A percentile compares a stretch with the other conserved stretches of the same genome.
Conservation (phyloP, 2,113 vertebrate species). For the Eonycteris spelaea region DNA sequence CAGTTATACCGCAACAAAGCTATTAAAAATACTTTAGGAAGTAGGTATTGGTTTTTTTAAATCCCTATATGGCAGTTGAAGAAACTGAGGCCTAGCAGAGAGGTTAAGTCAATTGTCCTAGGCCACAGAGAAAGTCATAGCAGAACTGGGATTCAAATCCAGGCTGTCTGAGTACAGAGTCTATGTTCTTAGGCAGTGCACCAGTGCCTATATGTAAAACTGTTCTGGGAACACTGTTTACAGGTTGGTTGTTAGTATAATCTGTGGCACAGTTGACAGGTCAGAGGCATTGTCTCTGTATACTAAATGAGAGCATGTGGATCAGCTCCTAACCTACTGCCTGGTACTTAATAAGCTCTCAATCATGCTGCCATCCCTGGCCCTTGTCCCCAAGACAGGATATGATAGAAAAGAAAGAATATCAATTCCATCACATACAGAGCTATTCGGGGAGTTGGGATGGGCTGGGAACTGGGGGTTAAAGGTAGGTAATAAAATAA, state of each 20-base stretch:
- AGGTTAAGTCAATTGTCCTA: neutral
- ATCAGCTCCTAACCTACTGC: neutral
- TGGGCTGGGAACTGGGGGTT: accelerated
- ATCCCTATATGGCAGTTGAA: neutral
- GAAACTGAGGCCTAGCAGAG: neutral
- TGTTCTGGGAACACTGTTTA: neutral
- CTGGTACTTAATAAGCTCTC: neutral
- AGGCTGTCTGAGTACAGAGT: neutral
- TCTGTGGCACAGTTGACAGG: neutral
- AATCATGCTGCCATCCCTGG: neutral
- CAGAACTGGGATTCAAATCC: neutral
- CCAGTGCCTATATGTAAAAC: neutral
- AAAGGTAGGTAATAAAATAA: neutral
- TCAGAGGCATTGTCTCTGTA: neutral
- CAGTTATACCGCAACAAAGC: neutral
- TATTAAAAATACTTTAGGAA: neutral
- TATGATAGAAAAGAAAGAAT: neutral
- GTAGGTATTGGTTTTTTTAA: neutral
- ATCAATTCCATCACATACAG: neutral
- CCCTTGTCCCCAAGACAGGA: neutral
- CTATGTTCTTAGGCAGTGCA: neutral
- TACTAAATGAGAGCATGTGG: neutral
- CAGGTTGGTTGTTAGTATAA: neutral
- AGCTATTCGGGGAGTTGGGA: neutral
- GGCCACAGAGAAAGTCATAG: neutral